Evolutionary conservation across 1,140 invertebrate genomes (phyloP).

Genomic region (Drosophila lini): DNA sequence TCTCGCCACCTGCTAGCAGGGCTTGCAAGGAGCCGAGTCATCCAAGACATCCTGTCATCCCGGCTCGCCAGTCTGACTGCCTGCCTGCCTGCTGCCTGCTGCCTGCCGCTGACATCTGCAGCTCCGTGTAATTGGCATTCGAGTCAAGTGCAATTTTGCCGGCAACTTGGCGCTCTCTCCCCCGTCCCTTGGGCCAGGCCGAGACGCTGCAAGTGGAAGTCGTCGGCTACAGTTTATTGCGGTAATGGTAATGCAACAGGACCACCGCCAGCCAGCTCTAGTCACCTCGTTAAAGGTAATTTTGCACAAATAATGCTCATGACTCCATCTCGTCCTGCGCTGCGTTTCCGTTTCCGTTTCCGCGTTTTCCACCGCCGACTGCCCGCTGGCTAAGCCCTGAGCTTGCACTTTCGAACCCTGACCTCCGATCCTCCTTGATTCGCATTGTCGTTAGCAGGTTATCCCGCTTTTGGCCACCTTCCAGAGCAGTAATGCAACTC

Average conservation of each 20-base stretch:
- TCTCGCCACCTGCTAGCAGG: conserved; percentile 25
- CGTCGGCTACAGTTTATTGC: conserved; percentile 72
- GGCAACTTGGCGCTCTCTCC: conserved; percentile 53
- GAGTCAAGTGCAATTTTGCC: conserved; percentile 80
- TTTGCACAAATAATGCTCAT: conserved; percentile 80
- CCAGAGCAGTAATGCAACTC: conserved; percentile 26
- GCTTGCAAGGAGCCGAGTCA: conserved; percentile 21
- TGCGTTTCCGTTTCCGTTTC: conserved; percentile 57
- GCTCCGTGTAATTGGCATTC: conserved; percentile 78
- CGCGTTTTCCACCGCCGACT: conserved; percentile 33
- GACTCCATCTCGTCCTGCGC: conserved; percentile 55
- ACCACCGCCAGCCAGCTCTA: conserved; percentile 61
- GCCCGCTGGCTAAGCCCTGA: conserved; percentile 47
- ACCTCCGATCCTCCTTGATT: conserved; percentile 10
- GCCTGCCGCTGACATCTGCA: conserved; percentile 65
- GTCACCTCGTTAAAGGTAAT: conserved; percentile 83
- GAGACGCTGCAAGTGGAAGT: conserved; percentile 24
- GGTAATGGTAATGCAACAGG: conserved; percentile 80
- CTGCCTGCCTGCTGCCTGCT: conserved; percentile 14
- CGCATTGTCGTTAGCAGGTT: conserved; percentile 19
- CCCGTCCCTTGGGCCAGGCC: not conserved
- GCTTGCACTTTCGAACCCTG: conserved; percentile 55
- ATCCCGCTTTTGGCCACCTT: conserved; percentile 50
- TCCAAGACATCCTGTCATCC: conserved; percentile 11
- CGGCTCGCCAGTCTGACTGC: conserved; percentile 8